These are phyloP conservation scores for Plebejus melissa DNA, from an alignment of 2,888 invertebrate genomes.

Conservation along the genomic window DNA sequence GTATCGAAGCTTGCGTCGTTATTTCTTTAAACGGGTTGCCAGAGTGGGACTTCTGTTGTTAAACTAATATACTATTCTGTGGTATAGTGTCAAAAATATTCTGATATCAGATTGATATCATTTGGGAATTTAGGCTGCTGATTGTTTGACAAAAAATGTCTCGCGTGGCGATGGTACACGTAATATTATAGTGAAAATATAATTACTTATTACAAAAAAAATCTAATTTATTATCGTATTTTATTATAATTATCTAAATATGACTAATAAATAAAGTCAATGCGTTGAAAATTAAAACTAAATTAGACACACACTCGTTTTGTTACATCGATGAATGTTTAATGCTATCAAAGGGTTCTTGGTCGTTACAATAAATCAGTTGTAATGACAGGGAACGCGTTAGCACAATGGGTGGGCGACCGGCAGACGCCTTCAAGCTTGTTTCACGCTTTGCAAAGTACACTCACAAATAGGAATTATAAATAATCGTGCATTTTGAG, in stretches of 20 bases:
- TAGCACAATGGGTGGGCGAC: constrained; percentile 72
- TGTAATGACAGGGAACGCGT: constrained; percentile 71
- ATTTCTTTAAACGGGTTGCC: no score
- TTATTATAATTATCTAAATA: background rate
- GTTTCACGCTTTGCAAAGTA: constrained; percentile 67
- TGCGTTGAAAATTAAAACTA: background rate
- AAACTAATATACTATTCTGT: no score
- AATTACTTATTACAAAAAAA: no score
- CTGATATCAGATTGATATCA: no score
- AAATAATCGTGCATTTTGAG: constrained; percentile 22
- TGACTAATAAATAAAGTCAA: background rate
- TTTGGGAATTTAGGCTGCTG: no score
- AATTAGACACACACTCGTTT: constrained; percentile 1
- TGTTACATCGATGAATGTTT: constrained; percentile 20
- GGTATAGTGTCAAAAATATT: no score
- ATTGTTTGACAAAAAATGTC: no score
- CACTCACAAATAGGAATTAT: constrained; percentile 50
- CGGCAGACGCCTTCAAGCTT: constrained; percentile 63
- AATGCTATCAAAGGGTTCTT: constrained; percentile 25
- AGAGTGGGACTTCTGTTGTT: no score
- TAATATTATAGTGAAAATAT: no score
- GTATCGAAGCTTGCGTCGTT: no score
- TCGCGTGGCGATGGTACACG: no score
- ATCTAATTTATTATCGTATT: no score
- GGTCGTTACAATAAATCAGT: constrained; percentile 69